Conservation (phyloP, 2,797 vertebrate genomes). For the Chrosomus eos region DNA sequence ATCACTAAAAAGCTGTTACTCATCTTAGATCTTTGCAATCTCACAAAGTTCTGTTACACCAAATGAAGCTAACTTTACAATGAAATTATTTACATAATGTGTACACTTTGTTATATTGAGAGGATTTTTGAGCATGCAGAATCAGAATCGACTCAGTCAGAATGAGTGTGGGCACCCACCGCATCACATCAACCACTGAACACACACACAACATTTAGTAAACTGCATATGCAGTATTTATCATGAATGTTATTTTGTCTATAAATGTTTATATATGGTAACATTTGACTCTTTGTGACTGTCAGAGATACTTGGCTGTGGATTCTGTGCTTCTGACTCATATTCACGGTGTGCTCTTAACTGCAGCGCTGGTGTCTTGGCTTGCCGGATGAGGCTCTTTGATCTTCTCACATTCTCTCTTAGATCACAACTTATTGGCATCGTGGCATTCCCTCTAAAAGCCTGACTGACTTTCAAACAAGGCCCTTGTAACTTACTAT, state of each 20-base stretch:
- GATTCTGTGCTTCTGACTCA: slow-evolving; percentile 11
- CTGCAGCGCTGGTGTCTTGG: slow-evolving; percentile 15
- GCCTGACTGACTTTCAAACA: slow-evolving; percentile 11
- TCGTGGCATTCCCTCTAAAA: slow-evolving; percentile 22
- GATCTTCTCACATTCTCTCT: slow-evolving; percentile 12
- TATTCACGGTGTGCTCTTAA: slow-evolving; percentile 17
- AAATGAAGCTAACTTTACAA: neutral
- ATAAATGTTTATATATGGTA: neutral
- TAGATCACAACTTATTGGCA: slow-evolving; percentile 1
- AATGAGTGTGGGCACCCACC: neutral
- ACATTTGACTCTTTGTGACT: slow-evolving; percentile 2
- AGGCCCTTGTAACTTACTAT: neutral
- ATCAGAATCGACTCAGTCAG: too few relatives aligned
- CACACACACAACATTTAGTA: neutral
- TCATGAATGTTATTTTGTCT: neutral
- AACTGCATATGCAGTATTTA: neutral
- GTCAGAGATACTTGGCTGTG: neutral
- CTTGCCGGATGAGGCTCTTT: slow-evolving; percentile 28
- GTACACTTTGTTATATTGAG: neutral
- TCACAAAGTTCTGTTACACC: neutral
- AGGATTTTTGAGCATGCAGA: too few relatives aligned
- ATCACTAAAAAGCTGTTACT: too few relatives aligned
- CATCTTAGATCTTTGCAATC: too few relatives aligned
- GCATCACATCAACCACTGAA: neutral
- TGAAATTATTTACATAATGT: too few relatives aligned